phyloP scores from a whole-genome alignment of 2,113 vertebrate species.

The Loxodonta africana region DNA sequence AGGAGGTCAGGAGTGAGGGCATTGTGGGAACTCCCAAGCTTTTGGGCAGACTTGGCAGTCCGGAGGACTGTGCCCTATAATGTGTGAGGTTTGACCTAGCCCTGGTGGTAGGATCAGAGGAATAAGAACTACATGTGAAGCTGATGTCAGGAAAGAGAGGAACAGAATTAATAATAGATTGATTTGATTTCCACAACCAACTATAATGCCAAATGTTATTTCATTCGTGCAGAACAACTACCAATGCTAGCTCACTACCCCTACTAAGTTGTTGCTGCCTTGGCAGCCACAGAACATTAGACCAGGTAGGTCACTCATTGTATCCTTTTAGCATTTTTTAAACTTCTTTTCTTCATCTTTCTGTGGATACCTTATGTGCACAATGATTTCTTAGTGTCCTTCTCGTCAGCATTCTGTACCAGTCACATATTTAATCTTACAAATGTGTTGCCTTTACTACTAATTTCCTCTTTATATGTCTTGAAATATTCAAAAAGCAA shows the following conservation, averaged over 20 bases:
- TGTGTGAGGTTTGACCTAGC: not conserved
- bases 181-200: not conserved
- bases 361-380: not conserved
- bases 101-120: not conserved
- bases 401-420: not conserved
- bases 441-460: not conserved
- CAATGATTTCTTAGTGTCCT: not conserved
- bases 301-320: not conserved
- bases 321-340: not conserved
- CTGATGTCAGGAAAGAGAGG: not conserved
- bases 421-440: not conserved
- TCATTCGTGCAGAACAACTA: not conserved
- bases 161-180: not conserved
- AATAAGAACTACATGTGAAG: not conserved
- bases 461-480: not conserved
- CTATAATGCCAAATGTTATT: not conserved
- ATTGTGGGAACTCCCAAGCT: not conserved
- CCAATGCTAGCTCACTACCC: rapidly evolving
- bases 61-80: not conserved
- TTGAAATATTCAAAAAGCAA: slow-evolving; percentile 10
- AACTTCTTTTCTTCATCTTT: not conserved
- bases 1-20: not conserved
- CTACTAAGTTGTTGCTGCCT: not conserved
- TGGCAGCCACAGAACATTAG: not conserved
- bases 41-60: not conserved